Percentiles rank a stretch among this genome's conserved stretches.
These are phyloP conservation scores for Coenonympha glycerion DNA, from an alignment of 2,888 invertebrate species.

Conservation along the genomic window DNA sequence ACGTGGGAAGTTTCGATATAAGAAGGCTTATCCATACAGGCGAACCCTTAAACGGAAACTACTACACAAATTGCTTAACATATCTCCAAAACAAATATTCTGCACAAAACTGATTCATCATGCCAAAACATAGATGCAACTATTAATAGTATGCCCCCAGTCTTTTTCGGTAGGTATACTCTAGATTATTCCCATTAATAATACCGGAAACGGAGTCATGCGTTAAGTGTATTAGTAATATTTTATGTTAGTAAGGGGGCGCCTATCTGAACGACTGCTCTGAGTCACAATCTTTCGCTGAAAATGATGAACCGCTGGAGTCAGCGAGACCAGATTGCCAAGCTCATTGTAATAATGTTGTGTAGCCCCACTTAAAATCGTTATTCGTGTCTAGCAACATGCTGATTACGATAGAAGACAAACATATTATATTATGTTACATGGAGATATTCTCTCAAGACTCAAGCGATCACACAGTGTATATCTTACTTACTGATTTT, in stretches of 20 bases:
- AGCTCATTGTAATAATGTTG: neutral
- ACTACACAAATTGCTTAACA: too few relatives aligned
- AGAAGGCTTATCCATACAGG: too few relatives aligned
- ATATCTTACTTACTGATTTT: too few relatives aligned
- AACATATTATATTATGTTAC: neutral
- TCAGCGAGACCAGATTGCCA: constrained; percentile 5
- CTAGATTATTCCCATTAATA: constrained; percentile 19
- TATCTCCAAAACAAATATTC: too few relatives aligned
- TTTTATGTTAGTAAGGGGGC: constrained; percentile 35
- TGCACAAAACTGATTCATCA: neutral
- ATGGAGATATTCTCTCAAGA: too few relatives aligned
- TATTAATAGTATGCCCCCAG: neutral
- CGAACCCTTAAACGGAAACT: too few relatives aligned
- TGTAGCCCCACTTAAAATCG: constrained; percentile 2
- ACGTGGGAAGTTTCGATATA: too few relatives aligned
- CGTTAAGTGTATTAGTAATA: constrained; percentile 33
- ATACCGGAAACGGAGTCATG: constrained; percentile 17
- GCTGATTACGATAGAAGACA: neutral
- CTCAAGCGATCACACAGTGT: too few relatives aligned
- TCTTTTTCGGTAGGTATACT: neutral
- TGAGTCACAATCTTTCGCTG: constrained; percentile 55
- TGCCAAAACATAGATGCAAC: too few relatives aligned
- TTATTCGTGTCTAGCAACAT: neutral
- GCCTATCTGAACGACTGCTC: constrained; percentile 45
- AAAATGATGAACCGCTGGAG: constrained; percentile 47